Evolutionary conservation across 2,797 vertebrate genomes (phyloP).

Genomic region (Rachycentron canadum): DNA sequence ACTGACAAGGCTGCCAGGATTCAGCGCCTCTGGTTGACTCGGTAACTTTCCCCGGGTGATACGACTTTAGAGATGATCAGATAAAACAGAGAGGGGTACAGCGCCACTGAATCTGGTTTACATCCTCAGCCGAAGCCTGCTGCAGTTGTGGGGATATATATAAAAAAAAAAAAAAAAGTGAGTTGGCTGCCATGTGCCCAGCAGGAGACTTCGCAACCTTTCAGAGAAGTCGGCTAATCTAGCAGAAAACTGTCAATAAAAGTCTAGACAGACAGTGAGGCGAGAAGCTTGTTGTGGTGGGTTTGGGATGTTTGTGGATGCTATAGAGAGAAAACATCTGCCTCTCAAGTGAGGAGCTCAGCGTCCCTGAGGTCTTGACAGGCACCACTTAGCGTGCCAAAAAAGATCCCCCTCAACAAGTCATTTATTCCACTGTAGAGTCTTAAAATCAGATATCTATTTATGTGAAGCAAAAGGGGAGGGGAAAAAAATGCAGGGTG

Average conservation of each 20-base stretch:
- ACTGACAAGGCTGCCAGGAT: conserved; percentile 19
- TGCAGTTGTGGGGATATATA: background rate
- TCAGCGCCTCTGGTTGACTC: background rate
- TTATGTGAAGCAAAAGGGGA: background rate
- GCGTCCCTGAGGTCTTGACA: conserved; percentile 53
- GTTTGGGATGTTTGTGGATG: conserved; percentile 43
- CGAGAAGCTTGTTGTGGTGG: conserved; percentile 23
- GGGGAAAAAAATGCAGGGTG: background rate
- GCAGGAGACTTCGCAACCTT: conserved; percentile 35
- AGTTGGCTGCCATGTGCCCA: conserved; percentile 9
- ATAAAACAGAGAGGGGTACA: background rate
- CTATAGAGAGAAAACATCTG: conserved; percentile 43
- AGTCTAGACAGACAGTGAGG: conserved; percentile 35
- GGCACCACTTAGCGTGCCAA: conserved; percentile 33
- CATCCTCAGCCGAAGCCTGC: background rate
- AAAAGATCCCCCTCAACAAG: conserved; percentile 3
- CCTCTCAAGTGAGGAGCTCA: conserved; percentile 47
- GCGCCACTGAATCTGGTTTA: background rate
- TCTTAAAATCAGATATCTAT: conserved; percentile 26
- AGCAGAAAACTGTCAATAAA: conserved; percentile 40
- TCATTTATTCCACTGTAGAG: conserved; percentile 16
- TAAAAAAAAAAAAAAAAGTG: background rate
- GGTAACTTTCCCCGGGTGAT: background rate
- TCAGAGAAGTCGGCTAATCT: conserved; percentile 38
- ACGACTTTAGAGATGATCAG: background rate